Percentiles rank a stretch among this genome's conserved stretches.
These are phyloP conservation scores for Bovichtus variegatus DNA, from an alignment of 2,797 vertebrate genomes.

Conservation along the genomic window DNA sequence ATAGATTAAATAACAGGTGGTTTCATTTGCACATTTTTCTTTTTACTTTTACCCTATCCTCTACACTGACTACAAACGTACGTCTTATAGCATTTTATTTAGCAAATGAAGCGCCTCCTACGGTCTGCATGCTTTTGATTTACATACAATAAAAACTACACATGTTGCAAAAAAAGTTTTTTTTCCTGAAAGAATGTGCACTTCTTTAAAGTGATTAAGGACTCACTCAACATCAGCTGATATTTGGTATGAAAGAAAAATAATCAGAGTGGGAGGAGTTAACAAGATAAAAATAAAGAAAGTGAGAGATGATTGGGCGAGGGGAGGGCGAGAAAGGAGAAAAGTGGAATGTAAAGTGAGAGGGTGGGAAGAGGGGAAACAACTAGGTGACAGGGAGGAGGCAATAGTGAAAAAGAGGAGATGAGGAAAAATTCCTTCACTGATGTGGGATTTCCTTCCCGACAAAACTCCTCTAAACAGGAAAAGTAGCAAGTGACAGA, in stretches of 20 bases:
- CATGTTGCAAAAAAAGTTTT: background rate
- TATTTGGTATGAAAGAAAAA: slow-evolving; percentile 9
- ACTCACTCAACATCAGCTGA: slow-evolving; percentile 32
- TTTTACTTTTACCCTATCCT: slow-evolving; percentile 17
- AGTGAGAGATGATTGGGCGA: background rate
- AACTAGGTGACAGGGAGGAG: slow-evolving; percentile 54
- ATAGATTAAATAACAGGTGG: slow-evolving; percentile 75
- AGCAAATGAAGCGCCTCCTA: background rate
- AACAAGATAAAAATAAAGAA: background rate
- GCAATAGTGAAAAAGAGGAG: slow-evolving; percentile 21
- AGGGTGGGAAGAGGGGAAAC: slow-evolving; percentile 22
- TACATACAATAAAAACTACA: slow-evolving; percentile 2
- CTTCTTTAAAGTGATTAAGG: slow-evolving; percentile 22
- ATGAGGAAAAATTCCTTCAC: slow-evolving; percentile 44
- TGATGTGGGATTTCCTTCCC: slow-evolving; percentile 50
- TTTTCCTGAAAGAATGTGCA: background rate
- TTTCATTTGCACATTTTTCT: slow-evolving; percentile 62
- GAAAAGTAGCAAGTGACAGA: slow-evolving; percentile 42
- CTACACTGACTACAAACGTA: background rate
- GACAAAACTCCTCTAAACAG: slow-evolving; percentile 48
- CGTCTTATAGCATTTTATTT: background rate
- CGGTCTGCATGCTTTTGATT: background rate
- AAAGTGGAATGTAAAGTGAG: slow-evolving; percentile 21
- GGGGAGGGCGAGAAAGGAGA: slow-evolving; percentile 2
- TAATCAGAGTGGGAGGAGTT: slow-evolving; percentile 19